These are phyloP conservation scores for Carollia perspicillata DNA, from an alignment of 2,113 vertebrate genomes.

Conservation along the genomic window DNA sequence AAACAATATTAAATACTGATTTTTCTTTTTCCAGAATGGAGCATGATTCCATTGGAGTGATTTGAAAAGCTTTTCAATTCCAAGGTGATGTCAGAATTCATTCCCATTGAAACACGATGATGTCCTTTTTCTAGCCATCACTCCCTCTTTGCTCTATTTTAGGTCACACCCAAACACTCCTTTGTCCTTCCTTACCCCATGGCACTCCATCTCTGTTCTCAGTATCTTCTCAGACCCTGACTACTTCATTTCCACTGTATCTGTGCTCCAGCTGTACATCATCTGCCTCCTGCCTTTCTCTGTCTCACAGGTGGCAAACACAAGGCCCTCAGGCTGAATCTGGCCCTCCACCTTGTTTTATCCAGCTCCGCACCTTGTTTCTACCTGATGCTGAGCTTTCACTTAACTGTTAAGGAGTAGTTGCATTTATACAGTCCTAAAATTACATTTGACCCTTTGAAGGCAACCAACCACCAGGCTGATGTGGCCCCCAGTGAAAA, in stretches of 20 bases:
- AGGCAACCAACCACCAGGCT: no score
- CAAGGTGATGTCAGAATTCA: neutral
- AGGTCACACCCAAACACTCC: neutral
- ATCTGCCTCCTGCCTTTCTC: neutral
- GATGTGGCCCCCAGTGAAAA: no score
- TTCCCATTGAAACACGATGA: neutral
- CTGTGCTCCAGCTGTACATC: neutral
- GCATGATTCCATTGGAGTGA: neutral
- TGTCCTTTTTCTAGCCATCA: neutral
- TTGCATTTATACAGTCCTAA: no score
- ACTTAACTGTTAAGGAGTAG: no score
- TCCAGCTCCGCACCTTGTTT: no score
- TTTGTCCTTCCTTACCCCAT: neutral
- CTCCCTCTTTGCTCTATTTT: neutral
- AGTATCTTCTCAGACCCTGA: neutral
- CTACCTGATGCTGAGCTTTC: no score
- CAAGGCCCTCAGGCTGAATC: no score
- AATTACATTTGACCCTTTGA: no score
- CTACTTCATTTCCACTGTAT: neutral
- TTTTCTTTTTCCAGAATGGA: neutral
- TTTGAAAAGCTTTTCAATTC: neutral
- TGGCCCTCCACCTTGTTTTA: no score
- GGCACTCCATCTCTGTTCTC: neutral
- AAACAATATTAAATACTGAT: constrained; percentile 9
- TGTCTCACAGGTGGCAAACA: no score